Percentiles rank a stretch among this genome's conserved stretches.
These are phyloP conservation scores for Microtus pennsylvanicus DNA, from an alignment of 2,113 vertebrate genomes.

Conservation along the genomic window DNA sequence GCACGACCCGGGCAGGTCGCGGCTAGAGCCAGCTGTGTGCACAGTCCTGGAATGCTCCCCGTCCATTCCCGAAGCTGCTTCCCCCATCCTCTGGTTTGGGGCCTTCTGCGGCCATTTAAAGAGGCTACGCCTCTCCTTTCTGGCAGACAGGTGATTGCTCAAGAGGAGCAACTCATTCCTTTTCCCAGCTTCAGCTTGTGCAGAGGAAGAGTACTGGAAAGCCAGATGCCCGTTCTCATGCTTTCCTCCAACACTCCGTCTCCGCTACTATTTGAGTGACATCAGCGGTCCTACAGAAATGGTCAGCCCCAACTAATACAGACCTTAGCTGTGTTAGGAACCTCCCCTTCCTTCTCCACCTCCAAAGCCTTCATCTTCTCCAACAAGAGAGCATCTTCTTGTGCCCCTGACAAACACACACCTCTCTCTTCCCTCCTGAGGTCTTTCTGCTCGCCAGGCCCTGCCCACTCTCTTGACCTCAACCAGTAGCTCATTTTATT, in stretches of 20 bases:
- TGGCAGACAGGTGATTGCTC: neutral
- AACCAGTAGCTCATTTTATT: too few relatives aligned
- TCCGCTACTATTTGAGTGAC: neutral
- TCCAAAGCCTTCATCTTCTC: neutral
- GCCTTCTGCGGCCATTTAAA: conserved; percentile 6
- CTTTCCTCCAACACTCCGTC: neutral
- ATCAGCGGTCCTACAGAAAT: neutral
- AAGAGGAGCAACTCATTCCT: neutral
- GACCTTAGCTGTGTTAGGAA: too few relatives aligned
- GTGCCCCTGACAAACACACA: too few relatives aligned
- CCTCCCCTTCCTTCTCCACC: neutral
- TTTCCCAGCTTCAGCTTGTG: neutral
- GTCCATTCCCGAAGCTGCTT: neutral
- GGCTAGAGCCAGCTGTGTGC: neutral
- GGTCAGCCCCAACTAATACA: neutral
- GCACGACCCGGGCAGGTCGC: rapidly evolving
- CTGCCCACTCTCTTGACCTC: neutral
- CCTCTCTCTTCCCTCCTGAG: neutral
- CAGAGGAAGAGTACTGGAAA: neutral
- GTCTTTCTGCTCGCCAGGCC: neutral
- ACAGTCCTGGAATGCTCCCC: neutral
- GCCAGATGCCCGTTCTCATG: rapidly evolving
- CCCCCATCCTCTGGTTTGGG: neutral
- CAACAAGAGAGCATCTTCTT: neutral
- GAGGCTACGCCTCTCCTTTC: neutral